Base-by-base conservation (phyloP, 1,140 invertebrate species). In the Atta texana region DNA sequence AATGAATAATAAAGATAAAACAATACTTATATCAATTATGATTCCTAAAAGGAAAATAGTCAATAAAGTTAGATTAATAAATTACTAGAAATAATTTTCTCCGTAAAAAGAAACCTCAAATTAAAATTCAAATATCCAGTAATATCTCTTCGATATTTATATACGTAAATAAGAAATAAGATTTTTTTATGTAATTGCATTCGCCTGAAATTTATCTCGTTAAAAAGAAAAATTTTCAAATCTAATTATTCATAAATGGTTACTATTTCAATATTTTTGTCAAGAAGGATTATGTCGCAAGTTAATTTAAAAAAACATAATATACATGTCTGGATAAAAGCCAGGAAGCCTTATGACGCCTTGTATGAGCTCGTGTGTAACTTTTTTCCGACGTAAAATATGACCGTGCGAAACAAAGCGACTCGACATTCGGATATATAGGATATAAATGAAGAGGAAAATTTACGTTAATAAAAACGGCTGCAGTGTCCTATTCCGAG, bases 381-480 rank as follows among this genome's bases (percentile, higher is more conserved):
- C 28, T 51, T 84, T 84, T 84, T 74, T 51, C 44, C 14, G 24
- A 5, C n/a, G 28, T 82, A 74, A 82, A 82, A 82, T 59, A 61
- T 74, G 68, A 49, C 8, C 39, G n/a, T 44, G 69, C 69, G 57
- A 84, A 63, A 61, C 80, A 75, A 61, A 75, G 57, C 68, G 68
- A 74, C 34, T 72, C 24, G 66, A 71, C 34, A 71, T 16, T 71
- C 49, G 78, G 53, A 82, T 82, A 82, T 82, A 61, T 82, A 55
- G 31, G 18, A 24, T 72, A 63, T 84, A 84, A 84, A 84, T 74
- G 55, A 74, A 74, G 69, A 74, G 80, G 39, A 51, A 84, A 44
- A 74, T 74, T 75, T 75, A 44, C 80, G 69, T 59, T 87, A 91
- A 87, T 82, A 90, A 77, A 82, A 90, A 88, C 21, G 66, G 31